Conservation (phyloP, 2,113 vertebrate species). For the Cyanoramphus novaezelandiae region DNA sequence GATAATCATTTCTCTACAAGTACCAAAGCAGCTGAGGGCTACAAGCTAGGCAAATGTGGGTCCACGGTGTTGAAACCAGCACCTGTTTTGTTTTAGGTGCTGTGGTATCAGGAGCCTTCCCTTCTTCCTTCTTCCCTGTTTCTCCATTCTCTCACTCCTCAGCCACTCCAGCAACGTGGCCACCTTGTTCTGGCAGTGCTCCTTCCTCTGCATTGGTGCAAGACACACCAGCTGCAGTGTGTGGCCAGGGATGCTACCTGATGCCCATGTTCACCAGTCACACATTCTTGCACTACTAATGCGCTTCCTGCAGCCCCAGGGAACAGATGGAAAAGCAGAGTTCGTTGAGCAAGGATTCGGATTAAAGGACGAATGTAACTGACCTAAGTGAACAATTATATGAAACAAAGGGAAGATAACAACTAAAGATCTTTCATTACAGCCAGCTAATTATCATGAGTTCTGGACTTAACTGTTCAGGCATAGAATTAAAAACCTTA, state of each 20-base stretch:
- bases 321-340: slow-evolving; percentile 29
- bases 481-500: slow-evolving; percentile 99
- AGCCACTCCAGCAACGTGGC: rapidly evolving
- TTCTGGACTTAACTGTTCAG: slow-evolving; percentile 96
- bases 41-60: rapidly evolving
- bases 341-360: slow-evolving; percentile 19
- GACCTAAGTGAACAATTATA: slow-evolving; percentile 77
- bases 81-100: neutral
- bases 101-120: neutral
- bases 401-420: slow-evolving; percentile 86
- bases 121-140: neutral
- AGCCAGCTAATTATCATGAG: slow-evolving; percentile 94
- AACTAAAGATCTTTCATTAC: slow-evolving; percentile 92
- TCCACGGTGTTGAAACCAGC: rapidly evolving
- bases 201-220: rapidly evolving
- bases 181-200: rapidly evolving
- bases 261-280: rapidly evolving
- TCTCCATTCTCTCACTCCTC: neutral
- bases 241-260: rapidly evolving
- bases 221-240: rapidly evolving
- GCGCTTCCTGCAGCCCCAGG: neutral
- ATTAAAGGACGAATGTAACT: slow-evolving; percentile 74
- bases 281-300: neutral
- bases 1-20: neutral
- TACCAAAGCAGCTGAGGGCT: neutral